These are phyloP conservation scores for Drosophila kikkawai DNA, from an alignment of 1,140 invertebrate species.

Conservation along the genomic window DNA sequence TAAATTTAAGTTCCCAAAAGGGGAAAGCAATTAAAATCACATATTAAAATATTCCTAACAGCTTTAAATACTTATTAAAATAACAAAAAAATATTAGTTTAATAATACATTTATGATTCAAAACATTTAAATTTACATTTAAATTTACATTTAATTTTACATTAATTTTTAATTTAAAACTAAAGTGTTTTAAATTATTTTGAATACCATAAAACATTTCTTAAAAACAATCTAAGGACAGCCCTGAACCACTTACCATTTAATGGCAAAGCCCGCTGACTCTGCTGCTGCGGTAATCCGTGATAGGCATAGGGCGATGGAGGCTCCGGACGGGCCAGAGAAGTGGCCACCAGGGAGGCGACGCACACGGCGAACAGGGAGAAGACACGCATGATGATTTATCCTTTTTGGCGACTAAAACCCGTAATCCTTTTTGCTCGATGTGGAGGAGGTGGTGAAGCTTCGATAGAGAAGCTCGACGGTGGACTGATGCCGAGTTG, in stretches of 20 bases:
- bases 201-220: neutral
- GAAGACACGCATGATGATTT: conserved; percentile 66
- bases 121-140: neutral
- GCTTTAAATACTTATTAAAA: neutral
- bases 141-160: neutral
- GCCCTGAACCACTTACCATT: conserved; percentile 62
- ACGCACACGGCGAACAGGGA: conserved; percentile 85
- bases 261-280: conserved; percentile 68
- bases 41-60: neutral
- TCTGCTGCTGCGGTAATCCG: conserved; percentile 85
- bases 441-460: conserved; percentile 16
- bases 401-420: conserved; percentile 43
- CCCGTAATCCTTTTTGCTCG: conserved; percentile 72
- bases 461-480: conserved; percentile 67
- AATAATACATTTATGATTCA: no score
- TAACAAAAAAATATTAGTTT: no score
- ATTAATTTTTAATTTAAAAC: neutral
- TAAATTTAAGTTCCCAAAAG: neutral
- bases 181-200: neutral
- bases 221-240: neutral
- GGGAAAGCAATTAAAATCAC: neutral
- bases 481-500: conserved; percentile 65
- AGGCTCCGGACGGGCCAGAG: conserved; percentile 86
- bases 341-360: conserved; percentile 84
- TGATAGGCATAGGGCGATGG: conserved; percentile 87